A percentile compares a stretch with the other conserved stretches of the same genome.
Conservation (phyloP, 1,140 invertebrate species). For the Ephestia elutella region DNA sequence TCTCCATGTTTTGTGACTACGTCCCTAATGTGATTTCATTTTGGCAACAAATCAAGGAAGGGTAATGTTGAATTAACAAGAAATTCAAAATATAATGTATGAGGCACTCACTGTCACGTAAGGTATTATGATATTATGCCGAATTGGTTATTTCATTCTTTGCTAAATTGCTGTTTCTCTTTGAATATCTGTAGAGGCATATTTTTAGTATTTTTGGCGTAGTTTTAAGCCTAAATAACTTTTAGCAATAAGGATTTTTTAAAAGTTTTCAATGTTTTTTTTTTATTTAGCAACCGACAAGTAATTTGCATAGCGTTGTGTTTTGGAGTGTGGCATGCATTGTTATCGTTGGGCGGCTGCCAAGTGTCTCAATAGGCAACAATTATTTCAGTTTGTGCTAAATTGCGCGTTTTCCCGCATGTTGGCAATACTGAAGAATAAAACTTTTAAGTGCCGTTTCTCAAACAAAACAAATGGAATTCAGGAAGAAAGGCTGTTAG, state of each 20-base stretch:
- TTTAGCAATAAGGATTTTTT: no score
- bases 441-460: no score
- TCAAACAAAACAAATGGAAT: no score
- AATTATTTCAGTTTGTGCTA: neutral
- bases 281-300: neutral
- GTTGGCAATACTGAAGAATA: no score
- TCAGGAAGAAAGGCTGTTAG: no score
- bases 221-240: no score
- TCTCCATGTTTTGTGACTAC: neutral
- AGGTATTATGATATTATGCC: neutral
- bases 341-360: neutral
- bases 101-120: neutral
- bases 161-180: no score
- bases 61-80: neutral
- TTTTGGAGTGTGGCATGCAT: neutral
- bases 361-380: neutral
- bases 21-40: constrained; percentile 3
- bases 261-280: no score
- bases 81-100: neutral
- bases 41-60: neutral
- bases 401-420: neutral
- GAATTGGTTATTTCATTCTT: neutral
- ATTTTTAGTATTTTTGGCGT: no score
- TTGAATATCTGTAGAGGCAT: neutral
- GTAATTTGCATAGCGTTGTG: constrained; percentile 3